Base-by-base conservation (phyloP, 2,888 invertebrate species). In the Limulus polyphemus region DNA sequence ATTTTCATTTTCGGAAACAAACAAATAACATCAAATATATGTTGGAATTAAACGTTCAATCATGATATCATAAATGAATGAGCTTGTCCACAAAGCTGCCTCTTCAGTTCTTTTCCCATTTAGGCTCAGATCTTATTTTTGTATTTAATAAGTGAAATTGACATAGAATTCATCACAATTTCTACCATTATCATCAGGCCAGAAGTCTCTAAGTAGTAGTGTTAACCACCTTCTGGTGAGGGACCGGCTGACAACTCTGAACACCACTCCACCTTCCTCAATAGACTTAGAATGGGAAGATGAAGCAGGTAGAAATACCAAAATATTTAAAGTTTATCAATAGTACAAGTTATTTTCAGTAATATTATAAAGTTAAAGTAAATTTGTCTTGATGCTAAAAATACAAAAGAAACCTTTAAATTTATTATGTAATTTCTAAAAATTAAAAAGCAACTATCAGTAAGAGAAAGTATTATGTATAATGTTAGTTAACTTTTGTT, bases 241-340 rank as follows among this genome's bases (percentile, higher is more conserved):
- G 55, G 58, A 56, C 13, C 51, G 61, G 61, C 59, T 48, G 51
- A 59, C 47, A 54, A 61, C 16, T 7, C 48, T 55, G 17, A 60
- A 64, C 51, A 68, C 65, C 51, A 84, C 84, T 47, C 81, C 84
- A 48, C 82, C 81, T n/a, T 84, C 83, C 70, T 84, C 84, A 7
- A 74, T 85, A 62, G 85, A 85, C 72, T 76, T 85, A 61, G 85
- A 85, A 75, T 85, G 85, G 85, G 85, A 85, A 74, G 83, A 84
- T 71, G 85, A 85, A 77, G 65, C 61, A 60, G 78, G 79, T 69
- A 80, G 32, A 32, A 13, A 11, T 32, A 32, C 32, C 32, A 32
- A 32, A 32, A 32, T 32, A 32, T 32, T 32, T 32, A 32, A 1
- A 32, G 32, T 32, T 32, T 32, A 32, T 32, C 32, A 32, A 32